phyloP scores from a whole-genome alignment of 1,140 invertebrate genomes.

The Stegodyphus mimosarum region DNA sequence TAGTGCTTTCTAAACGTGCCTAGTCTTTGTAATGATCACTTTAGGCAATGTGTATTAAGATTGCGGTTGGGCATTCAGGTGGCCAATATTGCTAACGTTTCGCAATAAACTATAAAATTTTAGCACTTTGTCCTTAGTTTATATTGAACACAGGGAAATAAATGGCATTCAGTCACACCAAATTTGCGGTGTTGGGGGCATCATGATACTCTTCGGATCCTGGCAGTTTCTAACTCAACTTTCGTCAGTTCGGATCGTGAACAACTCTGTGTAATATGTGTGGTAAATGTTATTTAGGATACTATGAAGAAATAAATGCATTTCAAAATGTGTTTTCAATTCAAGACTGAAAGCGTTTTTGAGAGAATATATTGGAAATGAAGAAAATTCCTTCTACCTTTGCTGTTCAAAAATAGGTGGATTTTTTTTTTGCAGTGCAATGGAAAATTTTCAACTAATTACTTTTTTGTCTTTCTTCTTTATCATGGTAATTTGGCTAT shows the following conservation, averaged over 20 bases:
- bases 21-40: constrained; percentile 52
- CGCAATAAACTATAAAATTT: constrained; percentile 57
- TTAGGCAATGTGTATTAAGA: constrained; percentile 39
- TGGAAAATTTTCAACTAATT: too few species aligned
- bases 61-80: constrained; percentile 30
- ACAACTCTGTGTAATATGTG: too few species aligned
- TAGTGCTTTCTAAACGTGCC: constrained; percentile 33
- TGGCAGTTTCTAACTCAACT: constrained; percentile 3
- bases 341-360: too few species aligned
- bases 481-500: too few species aligned
- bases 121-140: constrained; percentile 54
- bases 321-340: too few species aligned
- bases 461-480: too few species aligned
- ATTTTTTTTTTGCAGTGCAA: too few species aligned
- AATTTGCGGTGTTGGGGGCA: not conserved
- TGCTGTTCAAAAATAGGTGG: too few species aligned
- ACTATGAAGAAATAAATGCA: too few species aligned
- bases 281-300: too few species aligned
- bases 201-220: not conserved
- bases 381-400: too few species aligned
- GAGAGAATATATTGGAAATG: too few species aligned
- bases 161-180: constrained; percentile 31
- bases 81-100: constrained; percentile 28
- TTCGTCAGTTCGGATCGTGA: not conserved
- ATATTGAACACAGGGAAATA: constrained; percentile 7